Evolutionary conservation across 1,140 invertebrate genomes (phyloP).

Genomic region (Cydia amplana): DNA sequence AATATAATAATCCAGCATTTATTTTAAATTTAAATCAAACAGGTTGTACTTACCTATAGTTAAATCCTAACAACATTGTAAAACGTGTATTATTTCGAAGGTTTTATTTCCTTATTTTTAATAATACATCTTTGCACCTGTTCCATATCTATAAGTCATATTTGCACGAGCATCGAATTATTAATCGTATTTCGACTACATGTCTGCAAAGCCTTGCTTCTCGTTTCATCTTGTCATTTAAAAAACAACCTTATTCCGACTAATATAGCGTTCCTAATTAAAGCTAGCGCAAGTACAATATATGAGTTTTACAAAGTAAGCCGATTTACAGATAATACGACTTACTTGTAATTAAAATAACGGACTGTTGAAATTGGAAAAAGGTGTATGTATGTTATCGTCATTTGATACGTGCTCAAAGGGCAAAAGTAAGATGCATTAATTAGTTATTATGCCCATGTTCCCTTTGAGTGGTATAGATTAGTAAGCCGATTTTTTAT

Average conservation of each 20-base stretch:
- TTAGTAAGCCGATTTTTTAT: neutral
- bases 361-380: conserved; percentile 30
- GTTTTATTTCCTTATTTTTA: conserved; percentile 5
- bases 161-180: conserved; percentile 18
- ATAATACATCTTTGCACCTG: conserved; percentile 21
- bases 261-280: neutral
- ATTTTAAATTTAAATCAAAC: neutral
- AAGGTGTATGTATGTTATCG: conserved; percentile 19
- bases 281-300: neutral
- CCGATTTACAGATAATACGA: conserved; percentile 13
- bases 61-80: neutral
- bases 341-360: conserved; percentile 26
- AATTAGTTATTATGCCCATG: conserved; percentile 6
- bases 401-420: conserved; percentile 22
- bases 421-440: conserved; percentile 1
- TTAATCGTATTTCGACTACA: conserved; percentile 14
- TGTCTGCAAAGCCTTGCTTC: neutral
- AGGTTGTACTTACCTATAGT: neutral
- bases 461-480: neutral
- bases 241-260: neutral
- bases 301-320: neutral
- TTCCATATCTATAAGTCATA: conserved; percentile 25
- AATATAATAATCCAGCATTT: neutral
- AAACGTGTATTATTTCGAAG: neutral
- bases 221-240: neutral